Evolutionary conservation across 2,888 invertebrate species (phyloP), one percentile per base, ranked within the genome.

Genomic region (Neoaliturus tenellus): DNA sequence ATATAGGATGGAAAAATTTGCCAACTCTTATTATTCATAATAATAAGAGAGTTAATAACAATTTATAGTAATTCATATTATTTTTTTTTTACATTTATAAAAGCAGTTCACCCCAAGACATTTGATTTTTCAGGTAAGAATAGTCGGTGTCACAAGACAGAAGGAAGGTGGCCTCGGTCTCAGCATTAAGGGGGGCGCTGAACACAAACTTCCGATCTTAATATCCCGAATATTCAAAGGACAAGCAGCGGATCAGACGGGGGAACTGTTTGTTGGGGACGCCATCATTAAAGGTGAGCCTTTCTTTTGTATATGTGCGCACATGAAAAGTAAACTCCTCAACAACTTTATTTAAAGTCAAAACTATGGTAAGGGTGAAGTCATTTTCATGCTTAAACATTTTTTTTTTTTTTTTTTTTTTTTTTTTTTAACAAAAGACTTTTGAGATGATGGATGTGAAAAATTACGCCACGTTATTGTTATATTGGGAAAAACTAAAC

Each of bases 211-310:
- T 88, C 99, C 99, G 55, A 97, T 99, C 88, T 94, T 99, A 88
- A 98, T 99, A 90, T 99, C 99, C 85, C 95, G 98, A 91, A 98
- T 99, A 90, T 97, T 98, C 91, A 97, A 98, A 91, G 96, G 96
- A 90, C 97, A 97, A 91, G 96, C 97, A 12, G 99, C 99, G 17
- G 98, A 98, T 90, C 95, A 96, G 88, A 97, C 97, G 44, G 97
- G 97, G 0, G 96, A 98, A 91, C 93, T 99, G 85, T 98, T 98
- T 91, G 98, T 99, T 31, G 99, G 99, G 1, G 99, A 99, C 92
- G 98, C 98, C 86, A 98, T 99, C 88, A 95, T 98, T 87, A 98
- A 97, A 94, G 97, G 96, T 95, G 89, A 86, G 20, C 17, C 20
- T 55, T 81, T 51, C 35, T 25, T 80, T n/a, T n/a, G n/a, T n/a